Evolutionary conservation across 2,888 invertebrate species (phyloP).

Genomic region (Spilarctia lutea): DNA sequence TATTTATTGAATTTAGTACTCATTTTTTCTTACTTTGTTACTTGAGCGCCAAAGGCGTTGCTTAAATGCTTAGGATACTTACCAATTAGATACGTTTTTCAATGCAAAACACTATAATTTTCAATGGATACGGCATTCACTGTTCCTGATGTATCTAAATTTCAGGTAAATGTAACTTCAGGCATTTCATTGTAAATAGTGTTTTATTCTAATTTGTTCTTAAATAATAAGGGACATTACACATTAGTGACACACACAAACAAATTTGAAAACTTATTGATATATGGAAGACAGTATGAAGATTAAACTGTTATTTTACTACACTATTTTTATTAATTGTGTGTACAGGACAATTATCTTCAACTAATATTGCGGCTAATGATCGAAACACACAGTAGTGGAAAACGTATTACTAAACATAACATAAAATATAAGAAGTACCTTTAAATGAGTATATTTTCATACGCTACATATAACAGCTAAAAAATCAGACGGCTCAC

Average conservation of each 20-base stretch:
- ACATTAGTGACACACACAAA: too few species aligned
- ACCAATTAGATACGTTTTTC: neutral
- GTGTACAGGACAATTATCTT: neutral
- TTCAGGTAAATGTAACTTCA: too few species aligned
- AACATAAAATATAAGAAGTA: neutral
- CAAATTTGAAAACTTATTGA: too few species aligned
- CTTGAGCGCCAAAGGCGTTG: neutral
- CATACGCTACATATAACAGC: constrained; percentile 17
- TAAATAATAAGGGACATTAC: neutral
- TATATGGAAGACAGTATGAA: neutral
- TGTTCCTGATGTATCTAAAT: neutral
- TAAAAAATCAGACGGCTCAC: constrained; percentile 63
- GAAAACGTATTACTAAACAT: neutral
- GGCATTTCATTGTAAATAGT: neutral
- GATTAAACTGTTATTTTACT: neutral
- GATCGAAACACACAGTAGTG: neutral
- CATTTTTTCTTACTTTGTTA: neutral
- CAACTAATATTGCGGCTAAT: neutral
- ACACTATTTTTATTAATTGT: neutral
- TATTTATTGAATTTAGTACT: neutral
- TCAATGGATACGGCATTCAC: neutral
- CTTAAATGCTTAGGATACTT: neutral
- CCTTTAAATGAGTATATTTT: neutral
- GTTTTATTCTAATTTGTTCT: neutral
- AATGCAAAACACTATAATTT: neutral